Evolutionary conservation across 2,888 invertebrate species (phyloP).

Genomic region (Drosophila heteroneura): DNA sequence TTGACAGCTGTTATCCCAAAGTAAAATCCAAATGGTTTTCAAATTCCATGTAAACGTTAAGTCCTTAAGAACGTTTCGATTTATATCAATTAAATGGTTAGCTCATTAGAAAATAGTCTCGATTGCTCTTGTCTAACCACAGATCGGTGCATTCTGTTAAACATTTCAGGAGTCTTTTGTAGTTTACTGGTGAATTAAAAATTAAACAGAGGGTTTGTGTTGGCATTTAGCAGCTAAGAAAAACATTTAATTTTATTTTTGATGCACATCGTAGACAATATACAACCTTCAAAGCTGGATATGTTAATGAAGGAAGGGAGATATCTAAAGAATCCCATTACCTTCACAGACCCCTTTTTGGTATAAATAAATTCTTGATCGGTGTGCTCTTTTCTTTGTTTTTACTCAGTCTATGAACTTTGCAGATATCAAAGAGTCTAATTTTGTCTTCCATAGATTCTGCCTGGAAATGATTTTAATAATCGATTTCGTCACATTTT

Average conservation of each 20-base stretch:
- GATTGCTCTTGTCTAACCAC: conserved; percentile 7
- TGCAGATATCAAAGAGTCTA: background rate
- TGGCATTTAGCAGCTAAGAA: background rate
- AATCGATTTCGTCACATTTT: background rate
- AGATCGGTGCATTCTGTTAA: conserved; percentile 16
- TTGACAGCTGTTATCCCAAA: conserved; percentile 58
- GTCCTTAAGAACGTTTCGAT: conserved; percentile 49
- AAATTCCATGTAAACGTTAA: conserved; percentile 22
- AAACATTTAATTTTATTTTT: background rate
- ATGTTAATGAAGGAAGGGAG: background rate
- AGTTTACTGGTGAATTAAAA: conserved; percentile 1
- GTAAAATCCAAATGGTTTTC: conserved; percentile 39
- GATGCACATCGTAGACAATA: background rate
- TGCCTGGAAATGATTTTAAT: background rate
- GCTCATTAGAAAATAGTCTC: conserved; percentile 48
- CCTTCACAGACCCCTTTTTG: background rate
- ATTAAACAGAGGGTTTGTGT: background rate
- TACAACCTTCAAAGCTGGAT: background rate
- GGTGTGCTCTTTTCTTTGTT: background rate
- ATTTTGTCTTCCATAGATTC: background rate
- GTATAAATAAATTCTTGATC: background rate
- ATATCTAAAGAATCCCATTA: background rate
- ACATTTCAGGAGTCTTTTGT: conserved; percentile 15
- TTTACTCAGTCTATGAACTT: background rate
- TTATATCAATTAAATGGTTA: conserved; percentile 61